Evolutionary conservation across 2,113 vertebrate genomes (phyloP).

Genomic region (Aspidoscelis tigris): DNA sequence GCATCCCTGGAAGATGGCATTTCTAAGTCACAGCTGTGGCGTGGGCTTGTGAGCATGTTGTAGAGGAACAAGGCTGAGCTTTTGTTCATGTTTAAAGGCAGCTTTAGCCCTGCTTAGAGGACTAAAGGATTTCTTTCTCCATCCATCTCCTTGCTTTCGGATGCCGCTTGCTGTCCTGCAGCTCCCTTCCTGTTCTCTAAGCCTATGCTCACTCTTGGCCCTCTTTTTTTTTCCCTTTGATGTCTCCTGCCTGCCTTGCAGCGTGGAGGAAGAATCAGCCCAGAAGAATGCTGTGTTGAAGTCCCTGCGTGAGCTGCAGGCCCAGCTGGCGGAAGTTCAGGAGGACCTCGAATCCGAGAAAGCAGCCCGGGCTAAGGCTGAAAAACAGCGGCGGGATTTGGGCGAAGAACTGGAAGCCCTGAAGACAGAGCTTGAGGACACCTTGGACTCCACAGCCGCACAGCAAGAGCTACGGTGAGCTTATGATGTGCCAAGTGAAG

Average conservation of each 20-base stretch:
- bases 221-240: neutral
- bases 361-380: conserved; percentile 83
- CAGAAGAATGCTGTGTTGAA: conserved; percentile 83
- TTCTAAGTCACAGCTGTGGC: neutral
- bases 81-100: neutral
- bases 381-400: conserved; percentile 89
- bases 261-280: conserved; percentile 84
- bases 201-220: neutral
- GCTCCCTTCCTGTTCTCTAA: neutral
- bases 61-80: neutral
- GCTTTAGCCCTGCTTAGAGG: neutral
- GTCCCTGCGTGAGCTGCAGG: conserved; percentile 83
- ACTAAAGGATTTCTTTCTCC: neutral
- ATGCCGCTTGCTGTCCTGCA: neutral
- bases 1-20: neutral
- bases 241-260: conserved; percentile 50
- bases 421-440: conserved; percentile 89
- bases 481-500: accelerated
- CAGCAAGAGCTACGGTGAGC: conserved; percentile 89
- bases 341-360: conserved; percentile 90
- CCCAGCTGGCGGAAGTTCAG: conserved; percentile 87
- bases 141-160: too few relatives aligned
- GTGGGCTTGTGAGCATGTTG: neutral
- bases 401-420: conserved; percentile 91
- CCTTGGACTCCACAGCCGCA: conserved; percentile 88